Evolutionary conservation across 2,797 vertebrate genomes (phyloP).

Genomic region (Coregonus sp.): DNA sequence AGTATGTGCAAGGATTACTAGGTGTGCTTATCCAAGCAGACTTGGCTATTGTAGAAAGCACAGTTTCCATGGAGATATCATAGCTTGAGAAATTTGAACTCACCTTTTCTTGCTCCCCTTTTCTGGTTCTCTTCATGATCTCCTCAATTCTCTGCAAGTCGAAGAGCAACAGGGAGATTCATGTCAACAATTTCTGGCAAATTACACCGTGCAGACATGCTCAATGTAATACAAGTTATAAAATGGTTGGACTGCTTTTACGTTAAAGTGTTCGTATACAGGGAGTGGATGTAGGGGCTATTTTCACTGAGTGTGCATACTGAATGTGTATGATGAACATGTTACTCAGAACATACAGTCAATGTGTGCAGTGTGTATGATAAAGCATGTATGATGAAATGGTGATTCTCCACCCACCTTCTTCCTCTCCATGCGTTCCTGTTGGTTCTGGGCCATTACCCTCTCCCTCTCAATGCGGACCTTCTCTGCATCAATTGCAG

Average conservation of each 20-base stretch:
- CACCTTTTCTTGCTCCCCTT: constrained; percentile 72
- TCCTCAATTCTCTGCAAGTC: constrained; percentile 89
- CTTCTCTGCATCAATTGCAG: constrained; percentile 82
- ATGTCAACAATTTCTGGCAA: not conserved
- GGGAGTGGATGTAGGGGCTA: no score
- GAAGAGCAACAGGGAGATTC: constrained; percentile 8
- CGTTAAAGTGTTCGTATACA: no score
- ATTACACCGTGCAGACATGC: not conserved
- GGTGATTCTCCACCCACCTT: constrained; percentile 74
- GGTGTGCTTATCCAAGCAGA: not conserved
- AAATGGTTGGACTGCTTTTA: no score
- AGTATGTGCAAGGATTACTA: not conserved
- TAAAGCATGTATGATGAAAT: not conserved
- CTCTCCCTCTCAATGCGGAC: constrained; percentile 84
- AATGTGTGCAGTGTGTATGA: not conserved
- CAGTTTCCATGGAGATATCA: not conserved
- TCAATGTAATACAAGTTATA: not conserved
- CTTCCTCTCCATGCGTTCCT: constrained; percentile 90
- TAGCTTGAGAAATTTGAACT: constrained; percentile 68
- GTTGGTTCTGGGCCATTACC: constrained; percentile 88
- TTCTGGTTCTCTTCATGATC: constrained; percentile 95
- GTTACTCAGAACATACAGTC: not conserved
- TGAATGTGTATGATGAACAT: not conserved
- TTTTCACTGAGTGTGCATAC: not conserved
- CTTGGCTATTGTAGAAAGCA: not conserved